Base-by-base conservation (phyloP, 2,797 vertebrate genomes). In the Cyprinodon diabolis region DNA sequence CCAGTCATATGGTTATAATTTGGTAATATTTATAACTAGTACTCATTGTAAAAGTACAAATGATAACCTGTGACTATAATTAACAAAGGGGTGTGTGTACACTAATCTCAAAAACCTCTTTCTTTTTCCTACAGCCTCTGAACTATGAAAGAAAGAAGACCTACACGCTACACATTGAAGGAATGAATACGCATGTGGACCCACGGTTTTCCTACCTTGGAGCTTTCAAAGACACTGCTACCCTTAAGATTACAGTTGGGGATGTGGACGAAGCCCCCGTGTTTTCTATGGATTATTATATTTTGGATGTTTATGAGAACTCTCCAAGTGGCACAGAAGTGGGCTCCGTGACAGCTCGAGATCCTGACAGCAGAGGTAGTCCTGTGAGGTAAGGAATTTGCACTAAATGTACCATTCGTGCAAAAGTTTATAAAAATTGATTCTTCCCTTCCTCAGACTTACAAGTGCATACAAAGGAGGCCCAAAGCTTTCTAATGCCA, bases 111-210 rank as follows among this genome's bases (percentile, higher is more conserved):
- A 51, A 43, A 49, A 48, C 17, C 68, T 10, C 0, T 56, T 21
- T 57, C 14, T 71, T 75, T 40, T 47, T 58, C 57, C 56, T 25
- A 58, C 92, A 99, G 98, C 96, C 96, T 1, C 94, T 99, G 82
- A 98, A 99, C 92, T 99, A 96, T 60, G 98, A 99, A 93, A 97
- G 96, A 82, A 99, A 99, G 96, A 98, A 96, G 90, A 96, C 95
- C 11, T 99, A 99, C 82, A 97, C 95, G 1, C 96, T 99, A 69
- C 97, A 97, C 85, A 99, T 99, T 11, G 96, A 98, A 90, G 98
- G 96, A 66, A 94, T 92, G 43, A 99, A 99, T 63, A 97, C 97
- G n/a, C 96, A 99, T 12, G 86, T 96, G 77, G 98, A 99, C 83
- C 96, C 96, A 75, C 96, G 96, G 14, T 99, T 97, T 82, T 96